These are phyloP conservation scores for Anthoptus insignis DNA, from an alignment of 2,888 invertebrate species.

Conservation along the genomic window DNA sequence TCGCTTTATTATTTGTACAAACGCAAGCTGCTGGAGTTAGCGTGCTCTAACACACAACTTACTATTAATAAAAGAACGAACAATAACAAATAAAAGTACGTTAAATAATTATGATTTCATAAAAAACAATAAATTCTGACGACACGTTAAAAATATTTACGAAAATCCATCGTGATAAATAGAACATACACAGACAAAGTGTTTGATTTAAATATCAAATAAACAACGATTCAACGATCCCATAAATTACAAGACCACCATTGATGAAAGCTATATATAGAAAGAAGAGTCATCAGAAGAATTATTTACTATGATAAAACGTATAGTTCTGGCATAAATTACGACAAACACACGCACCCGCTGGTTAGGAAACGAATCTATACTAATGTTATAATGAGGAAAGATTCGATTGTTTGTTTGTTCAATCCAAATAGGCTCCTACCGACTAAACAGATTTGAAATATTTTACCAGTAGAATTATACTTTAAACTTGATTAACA, in stretches of 20 bases:
- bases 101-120: too few species aligned
- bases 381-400: too few species aligned
- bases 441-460: too few species aligned
- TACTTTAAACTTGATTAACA: too few species aligned
- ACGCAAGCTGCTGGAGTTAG: too few species aligned
- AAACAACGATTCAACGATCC: not conserved
- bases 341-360: constrained; percentile 33
- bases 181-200: not conserved
- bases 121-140: not conserved
- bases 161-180: not conserved
- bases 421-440: too few species aligned
- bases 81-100: too few species aligned
- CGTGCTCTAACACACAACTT: too few species aligned
- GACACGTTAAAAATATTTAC: not conserved
- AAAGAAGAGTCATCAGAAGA: constrained; percentile 16
- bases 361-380: constrained; percentile 22
- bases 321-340: constrained; percentile 27
- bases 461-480: too few species aligned
- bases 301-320: constrained; percentile 23
- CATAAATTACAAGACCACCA: constrained; percentile 21
- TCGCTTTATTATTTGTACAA: too few species aligned
- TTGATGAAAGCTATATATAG: constrained; percentile 33
- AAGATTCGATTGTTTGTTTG: too few species aligned
- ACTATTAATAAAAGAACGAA: too few species aligned
- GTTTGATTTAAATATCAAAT: not conserved